Base-by-base conservation (phyloP, 2,113 vertebrate species). In the Felis chaus region DNA sequence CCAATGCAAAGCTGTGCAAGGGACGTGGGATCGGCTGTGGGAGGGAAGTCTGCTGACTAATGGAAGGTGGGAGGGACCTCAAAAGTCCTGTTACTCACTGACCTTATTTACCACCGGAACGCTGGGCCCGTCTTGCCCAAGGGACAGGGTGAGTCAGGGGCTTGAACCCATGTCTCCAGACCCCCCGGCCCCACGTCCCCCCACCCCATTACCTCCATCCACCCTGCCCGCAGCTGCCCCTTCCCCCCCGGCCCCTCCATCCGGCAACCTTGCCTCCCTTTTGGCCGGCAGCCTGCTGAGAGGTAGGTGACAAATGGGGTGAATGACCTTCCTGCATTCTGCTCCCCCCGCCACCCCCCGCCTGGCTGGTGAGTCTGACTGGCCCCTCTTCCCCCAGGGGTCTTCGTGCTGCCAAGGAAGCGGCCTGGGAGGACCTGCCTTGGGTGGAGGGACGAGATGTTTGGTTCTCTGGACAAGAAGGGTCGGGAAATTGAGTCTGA, bases 401-500 rank as follows among this genome's bases (percentile, higher is more conserved):
- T 80, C 91, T 84, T 71, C 76, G 33, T 21, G 18, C 41, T 91
- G 96, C 95, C 97, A 97, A 88, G 83, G 84, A 95, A 53, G 84
- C 36, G 33, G 83, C 92, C 97, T 97, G 90, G 88, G 97, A 90
- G 88, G 96, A 97, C 97, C 83, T 68, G n/a, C 71, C 63, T 57
- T 96, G 97, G 85, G 88, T 83, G 69, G 89, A 95, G 94, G 71
- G 94, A 94, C 9, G 53, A 55, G 80, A 90, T 25, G 94, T 97
- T 95, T 97, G 87, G 94, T 97, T 96, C 93, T 95, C 65, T 81
- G 80, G 83, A 39, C 83, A 83, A 66, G 87, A 95, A 96, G 94
- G 87, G 84, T 73, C 23, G 73, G 97, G 97, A 98, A 98, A 98
- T 98, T 98, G 95, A 97, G 96, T 90, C 94, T 97, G 98, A 98